These are phyloP conservation scores for Melozone crissalis DNA, from an alignment of 2,113 vertebrate species.

Conservation along the genomic window DNA sequence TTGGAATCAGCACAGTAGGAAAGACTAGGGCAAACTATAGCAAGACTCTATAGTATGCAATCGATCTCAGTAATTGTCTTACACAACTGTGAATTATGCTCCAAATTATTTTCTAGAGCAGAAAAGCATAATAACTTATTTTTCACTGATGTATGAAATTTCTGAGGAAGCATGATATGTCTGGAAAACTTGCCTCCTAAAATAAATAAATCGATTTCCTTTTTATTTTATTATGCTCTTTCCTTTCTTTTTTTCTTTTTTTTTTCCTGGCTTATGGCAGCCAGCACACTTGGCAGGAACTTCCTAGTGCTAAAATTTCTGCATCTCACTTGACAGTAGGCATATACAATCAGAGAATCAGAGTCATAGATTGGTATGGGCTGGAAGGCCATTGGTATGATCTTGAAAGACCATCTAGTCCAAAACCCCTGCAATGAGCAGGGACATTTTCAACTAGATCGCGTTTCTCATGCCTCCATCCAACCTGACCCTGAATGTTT, in stretches of 20 bases:
- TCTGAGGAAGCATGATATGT: neutral
- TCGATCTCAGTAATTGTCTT: constrained; percentile 61
- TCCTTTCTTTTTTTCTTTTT: too few species aligned
- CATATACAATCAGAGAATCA: neutral
- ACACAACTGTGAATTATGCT: constrained; percentile 57
- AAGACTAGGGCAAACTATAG: constrained; percentile 11
- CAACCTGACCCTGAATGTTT: neutral
- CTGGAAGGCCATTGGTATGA: neutral
- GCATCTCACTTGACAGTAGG: neutral
- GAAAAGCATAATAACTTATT: constrained; percentile 45
- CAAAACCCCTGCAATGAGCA: neutral
- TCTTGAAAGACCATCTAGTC: neutral
- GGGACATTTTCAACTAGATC: neutral
- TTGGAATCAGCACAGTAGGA: constrained; percentile 12
- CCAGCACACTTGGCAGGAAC: neutral
- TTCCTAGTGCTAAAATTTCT: neutral
- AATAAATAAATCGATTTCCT: neutral
- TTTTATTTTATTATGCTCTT: fast-evolving
- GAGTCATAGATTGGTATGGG: neutral
- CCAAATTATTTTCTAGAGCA: constrained; percentile 53
- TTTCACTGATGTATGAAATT: constrained; percentile 44
- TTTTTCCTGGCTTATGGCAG: neutral
- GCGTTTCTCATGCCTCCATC: neutral
- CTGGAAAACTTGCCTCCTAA: neutral
- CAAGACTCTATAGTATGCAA: neutral